These are phyloP conservation scores for Drosophila setosimentum DNA, from an alignment of 2,888 invertebrate genomes.

Conservation along the genomic window DNA sequence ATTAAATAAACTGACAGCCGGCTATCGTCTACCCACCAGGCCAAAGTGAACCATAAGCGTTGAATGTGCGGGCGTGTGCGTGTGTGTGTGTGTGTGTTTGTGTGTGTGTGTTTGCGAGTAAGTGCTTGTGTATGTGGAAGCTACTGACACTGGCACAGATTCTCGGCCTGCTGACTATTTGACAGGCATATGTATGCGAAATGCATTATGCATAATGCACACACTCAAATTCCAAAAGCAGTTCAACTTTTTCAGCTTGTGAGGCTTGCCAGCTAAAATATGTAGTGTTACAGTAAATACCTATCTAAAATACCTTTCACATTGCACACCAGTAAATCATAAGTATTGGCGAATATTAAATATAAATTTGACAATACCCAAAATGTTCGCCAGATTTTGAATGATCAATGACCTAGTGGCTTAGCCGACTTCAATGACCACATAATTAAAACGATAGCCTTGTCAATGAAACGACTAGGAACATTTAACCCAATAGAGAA, in stretches of 20 bases:
- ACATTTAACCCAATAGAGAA: background rate
- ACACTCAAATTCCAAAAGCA: slow-evolving; percentile 33
- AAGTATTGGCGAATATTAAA: background rate
- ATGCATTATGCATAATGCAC: slow-evolving; percentile 51
- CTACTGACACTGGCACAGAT: slow-evolving; percentile 39
- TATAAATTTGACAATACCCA: background rate
- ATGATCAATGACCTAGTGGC: background rate
- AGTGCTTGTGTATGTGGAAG: slow-evolving; percentile 8
- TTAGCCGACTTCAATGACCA: background rate
- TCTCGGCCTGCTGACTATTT: slow-evolving; percentile 37
- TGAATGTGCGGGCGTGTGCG: background rate
- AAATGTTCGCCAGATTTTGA: background rate
- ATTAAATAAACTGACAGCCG: slow-evolving; percentile 77
- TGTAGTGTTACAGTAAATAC: background rate
- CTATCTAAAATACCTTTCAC: background rate
- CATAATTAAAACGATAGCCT: background rate
- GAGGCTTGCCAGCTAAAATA: background rate
- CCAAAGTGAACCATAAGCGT: slow-evolving; percentile 41
- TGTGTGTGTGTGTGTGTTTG: background rate
- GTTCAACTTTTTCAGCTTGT: slow-evolving; percentile 11
- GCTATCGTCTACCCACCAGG: slow-evolving; percentile 43
- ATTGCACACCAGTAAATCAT: background rate
- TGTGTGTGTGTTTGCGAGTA: slow-evolving; percentile 5
- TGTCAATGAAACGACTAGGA: background rate
- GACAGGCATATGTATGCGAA: slow-evolving; percentile 36